These are phyloP conservation scores for Brachymystax lenok DNA, from an alignment of 2,797 vertebrate species.

Conservation along the genomic window DNA sequence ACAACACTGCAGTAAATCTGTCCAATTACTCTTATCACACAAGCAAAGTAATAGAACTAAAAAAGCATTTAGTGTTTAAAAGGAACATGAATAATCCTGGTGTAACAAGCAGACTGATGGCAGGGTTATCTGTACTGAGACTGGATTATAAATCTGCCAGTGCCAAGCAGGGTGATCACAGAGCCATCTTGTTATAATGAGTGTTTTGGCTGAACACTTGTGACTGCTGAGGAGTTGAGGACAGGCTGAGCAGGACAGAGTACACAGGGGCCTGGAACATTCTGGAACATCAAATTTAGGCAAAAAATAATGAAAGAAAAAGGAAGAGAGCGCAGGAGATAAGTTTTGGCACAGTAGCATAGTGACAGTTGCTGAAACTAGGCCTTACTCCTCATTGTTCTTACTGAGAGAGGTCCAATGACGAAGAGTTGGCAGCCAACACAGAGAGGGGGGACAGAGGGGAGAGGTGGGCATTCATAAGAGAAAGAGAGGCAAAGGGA, in stretches of 20 bases:
- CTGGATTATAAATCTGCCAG: neutral
- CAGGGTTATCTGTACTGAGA: neutral
- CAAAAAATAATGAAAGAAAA: conserved; percentile 6
- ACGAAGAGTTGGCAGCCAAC: conserved; percentile 37
- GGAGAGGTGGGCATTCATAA: conserved; percentile 12
- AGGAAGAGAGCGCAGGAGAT: neutral
- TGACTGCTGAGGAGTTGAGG: neutral
- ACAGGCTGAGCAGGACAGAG: neutral
- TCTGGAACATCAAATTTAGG: conserved; percentile 2
- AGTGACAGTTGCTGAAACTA: conserved; percentile 44
- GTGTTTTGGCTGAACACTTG: neutral
- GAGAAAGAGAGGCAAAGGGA: conserved; percentile 17
- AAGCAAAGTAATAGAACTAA: neutral
- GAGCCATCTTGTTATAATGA: neutral
- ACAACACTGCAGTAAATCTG: neutral
- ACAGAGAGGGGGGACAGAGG: conserved; percentile 11
- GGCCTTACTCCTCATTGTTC: conserved; percentile 51
- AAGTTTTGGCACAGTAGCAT: conserved; percentile 21
- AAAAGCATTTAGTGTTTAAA: neutral
- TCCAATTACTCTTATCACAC: neutral
- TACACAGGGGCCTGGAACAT: neutral
- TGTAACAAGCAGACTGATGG: neutral
- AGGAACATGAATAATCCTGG: neutral
- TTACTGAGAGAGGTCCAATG: conserved; percentile 44
- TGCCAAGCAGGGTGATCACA: neutral